Evolutionary conservation across 2,797 vertebrate genomes (phyloP).

Genomic region (Neoniphon sammara): DNA sequence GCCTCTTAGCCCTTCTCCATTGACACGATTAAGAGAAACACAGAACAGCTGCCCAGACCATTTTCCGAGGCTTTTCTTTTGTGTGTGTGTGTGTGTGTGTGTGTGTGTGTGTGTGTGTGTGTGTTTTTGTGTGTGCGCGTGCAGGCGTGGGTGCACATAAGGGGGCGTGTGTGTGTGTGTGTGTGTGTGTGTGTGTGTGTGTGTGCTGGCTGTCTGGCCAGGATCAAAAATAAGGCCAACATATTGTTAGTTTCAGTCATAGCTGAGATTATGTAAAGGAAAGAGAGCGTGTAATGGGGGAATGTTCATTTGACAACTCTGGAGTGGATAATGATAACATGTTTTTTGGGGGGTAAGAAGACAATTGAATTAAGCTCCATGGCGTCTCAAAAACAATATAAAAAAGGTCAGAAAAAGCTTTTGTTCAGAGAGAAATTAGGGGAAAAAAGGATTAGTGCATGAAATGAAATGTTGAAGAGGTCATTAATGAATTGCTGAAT

Average conservation of each 20-base stretch:
- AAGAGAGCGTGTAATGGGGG: constrained; percentile 24
- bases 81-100: constrained; percentile 33
- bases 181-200: not conserved
- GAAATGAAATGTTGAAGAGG: constrained; percentile 12
- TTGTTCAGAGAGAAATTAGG: not conserved
- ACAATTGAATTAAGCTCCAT: not conserved
- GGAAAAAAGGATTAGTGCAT: constrained; percentile 3
- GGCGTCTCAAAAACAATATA: constrained; percentile 1
- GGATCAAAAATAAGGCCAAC: constrained; percentile 40
- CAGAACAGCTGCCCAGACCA: constrained; percentile 45
- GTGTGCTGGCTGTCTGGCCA: not conserved
- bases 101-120: constrained; percentile 1
- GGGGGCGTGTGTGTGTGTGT: not conserved
- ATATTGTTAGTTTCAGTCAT: constrained; percentile 51
- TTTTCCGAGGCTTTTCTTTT: constrained; percentile 37
- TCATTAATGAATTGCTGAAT: constrained; percentile 1
- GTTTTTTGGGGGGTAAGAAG: not conserved
- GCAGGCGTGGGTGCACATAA: not conserved
- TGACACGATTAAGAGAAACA: constrained; percentile 70
- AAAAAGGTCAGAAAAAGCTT: not conserved
- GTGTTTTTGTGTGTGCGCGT: not conserved
- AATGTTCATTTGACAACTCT: constrained; percentile 29
- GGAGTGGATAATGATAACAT: constrained; percentile 18
- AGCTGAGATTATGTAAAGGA: constrained; percentile 55
- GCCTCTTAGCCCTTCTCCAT: constrained; percentile 68